Percentiles rank a stretch among this genome's conserved stretches.
Evolutionary conservation across 2,113 vertebrate genomes (phyloP).

Genomic region (Heliornis fulica): DNA sequence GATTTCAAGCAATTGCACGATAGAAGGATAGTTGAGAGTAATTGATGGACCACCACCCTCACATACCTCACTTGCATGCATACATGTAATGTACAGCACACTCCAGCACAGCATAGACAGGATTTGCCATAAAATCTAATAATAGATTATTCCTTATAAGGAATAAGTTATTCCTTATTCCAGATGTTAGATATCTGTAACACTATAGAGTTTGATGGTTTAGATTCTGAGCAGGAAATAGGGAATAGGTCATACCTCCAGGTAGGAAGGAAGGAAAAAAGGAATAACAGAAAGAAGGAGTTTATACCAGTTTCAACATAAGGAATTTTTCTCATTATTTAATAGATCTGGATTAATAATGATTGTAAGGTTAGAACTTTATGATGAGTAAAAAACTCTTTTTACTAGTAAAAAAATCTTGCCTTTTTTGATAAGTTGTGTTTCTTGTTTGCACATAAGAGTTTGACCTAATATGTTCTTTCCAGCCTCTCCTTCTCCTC

Average conservation of each 20-base stretch:
- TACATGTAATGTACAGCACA: rapidly evolving
- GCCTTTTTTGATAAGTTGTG: background rate
- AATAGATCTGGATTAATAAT: background rate
- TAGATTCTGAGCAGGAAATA: background rate
- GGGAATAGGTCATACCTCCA: background rate
- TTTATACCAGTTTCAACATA: background rate
- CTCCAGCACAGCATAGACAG: background rate
- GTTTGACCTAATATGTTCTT: background rate
- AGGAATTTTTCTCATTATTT: background rate
- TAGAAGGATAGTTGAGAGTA: background rate
- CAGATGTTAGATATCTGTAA: background rate
- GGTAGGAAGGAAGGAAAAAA: background rate
- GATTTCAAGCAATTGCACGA: background rate
- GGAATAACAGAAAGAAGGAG: background rate
- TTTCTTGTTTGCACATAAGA: background rate
- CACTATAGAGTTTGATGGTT: background rate
- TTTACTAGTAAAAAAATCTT: background rate
- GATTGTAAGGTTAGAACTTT: background rate
- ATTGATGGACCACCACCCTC: background rate
- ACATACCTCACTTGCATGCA: rapidly evolving
- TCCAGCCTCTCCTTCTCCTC: background rate
- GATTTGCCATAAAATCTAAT: too few relatives aligned
- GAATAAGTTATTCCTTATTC: background rate
- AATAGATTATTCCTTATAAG: too few relatives aligned
- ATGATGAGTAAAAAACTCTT: too few relatives aligned